Conservation (phyloP, 2,797 vertebrate species). For the Lepus townsendii region DNA sequence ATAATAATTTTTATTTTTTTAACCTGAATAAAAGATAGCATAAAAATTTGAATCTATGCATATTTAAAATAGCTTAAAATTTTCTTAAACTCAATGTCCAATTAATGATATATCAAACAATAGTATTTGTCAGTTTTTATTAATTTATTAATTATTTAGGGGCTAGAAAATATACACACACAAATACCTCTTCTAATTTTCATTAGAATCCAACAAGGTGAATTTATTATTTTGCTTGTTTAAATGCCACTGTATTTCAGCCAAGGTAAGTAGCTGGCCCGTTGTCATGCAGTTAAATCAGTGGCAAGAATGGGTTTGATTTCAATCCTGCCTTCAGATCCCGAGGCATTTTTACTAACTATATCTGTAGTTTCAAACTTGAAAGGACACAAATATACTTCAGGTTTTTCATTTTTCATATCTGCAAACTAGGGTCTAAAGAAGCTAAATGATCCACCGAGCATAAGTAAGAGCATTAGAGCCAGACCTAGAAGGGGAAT, state of each 20-base stretch:
- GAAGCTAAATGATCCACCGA: background rate
- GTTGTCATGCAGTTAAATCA: background rate
- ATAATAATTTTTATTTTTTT: background rate
- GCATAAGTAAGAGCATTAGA: background rate
- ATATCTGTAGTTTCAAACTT: background rate
- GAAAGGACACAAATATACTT: background rate
- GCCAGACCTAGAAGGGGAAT: background rate
- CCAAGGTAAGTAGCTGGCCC: background rate
- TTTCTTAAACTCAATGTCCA: background rate
- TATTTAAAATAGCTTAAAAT: background rate
- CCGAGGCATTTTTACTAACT: background rate
- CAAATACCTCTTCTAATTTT: background rate
- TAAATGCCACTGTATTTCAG: background rate
- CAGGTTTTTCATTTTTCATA: constrained; percentile 28
- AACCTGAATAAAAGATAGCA: background rate
- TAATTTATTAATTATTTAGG: background rate
- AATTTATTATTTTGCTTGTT: background rate
- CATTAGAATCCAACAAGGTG: background rate
- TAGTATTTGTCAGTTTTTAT: background rate
- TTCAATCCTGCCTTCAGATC: background rate
- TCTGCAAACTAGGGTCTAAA: background rate
- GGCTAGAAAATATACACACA: background rate
- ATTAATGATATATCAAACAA: background rate
- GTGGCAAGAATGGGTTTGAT: background rate
- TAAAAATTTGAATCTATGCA: background rate